Base-by-base conservation (phyloP, 2,797 vertebrate genomes). In the Ctenosaura bakeri region DNA sequence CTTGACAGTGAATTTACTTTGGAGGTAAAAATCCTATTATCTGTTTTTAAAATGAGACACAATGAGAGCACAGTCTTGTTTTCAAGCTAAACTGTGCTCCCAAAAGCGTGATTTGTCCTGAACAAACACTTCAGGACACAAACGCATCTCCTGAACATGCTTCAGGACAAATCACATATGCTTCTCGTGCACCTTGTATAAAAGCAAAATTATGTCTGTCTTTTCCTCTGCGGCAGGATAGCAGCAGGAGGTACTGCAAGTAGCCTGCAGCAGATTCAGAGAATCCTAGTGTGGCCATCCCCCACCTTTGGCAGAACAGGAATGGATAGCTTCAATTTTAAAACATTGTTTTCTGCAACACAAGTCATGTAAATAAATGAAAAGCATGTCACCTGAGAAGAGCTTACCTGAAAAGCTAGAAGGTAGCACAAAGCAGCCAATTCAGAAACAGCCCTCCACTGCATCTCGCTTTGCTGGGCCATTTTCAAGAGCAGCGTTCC, bases 401-500 rank as follows among this genome's bases (percentile, higher is more conserved):
- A 0, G 87, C 89, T 93, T 97, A 99, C 99, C 98, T 99, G 98
- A 95, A 98, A 99, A 76, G 99, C 98, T 90, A 99, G 93, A 73
- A 99, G 97, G 92, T 99, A 99, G 94, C 99, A 99, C 22, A 99
- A 94, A 0, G 98, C 96, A 89, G 98, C 98, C 90, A 98, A 96
- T 92, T 99, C 98, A 52, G 96, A 97, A 35, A 98, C 96, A 2
- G 95, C 97, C 94, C 98, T 98, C 99, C 99, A 99, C 38, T 98
- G 98, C 20, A 98, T 95, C 46, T 98, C 97, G 78, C 95, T 98
- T 69, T 98, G 97, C 88, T 98, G 97, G 62, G 98, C 98, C 97
- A 98, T 97, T 97, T 99, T 99, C 96, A 99, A 94, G 52, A 99
- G 97, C 92, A 99, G 96, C 4, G 98, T 98, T 78, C 98, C 99